These are phyloP conservation scores for Temnothorax ravouxi DNA, from an alignment of 2,888 invertebrate genomes.

Conservation along the genomic window DNA sequence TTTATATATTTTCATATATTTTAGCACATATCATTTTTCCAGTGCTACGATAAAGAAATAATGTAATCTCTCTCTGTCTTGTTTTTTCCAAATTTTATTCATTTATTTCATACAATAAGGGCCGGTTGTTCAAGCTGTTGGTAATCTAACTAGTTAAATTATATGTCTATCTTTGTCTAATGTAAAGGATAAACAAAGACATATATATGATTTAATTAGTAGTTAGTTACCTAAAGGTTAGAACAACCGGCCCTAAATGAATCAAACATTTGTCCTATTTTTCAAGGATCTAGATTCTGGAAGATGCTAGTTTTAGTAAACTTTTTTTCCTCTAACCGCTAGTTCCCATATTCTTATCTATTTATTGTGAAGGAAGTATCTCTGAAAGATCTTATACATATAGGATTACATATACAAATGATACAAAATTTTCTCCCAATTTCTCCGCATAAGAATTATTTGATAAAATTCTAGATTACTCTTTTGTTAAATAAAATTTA, in stretches of 20 bases:
- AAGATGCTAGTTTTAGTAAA: neutral
- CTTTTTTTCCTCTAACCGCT: neutral
- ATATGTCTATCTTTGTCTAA: too few species aligned
- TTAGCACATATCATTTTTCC: neutral
- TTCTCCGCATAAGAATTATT: neutral
- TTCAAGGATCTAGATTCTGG: neutral
- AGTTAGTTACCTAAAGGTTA: too few species aligned
- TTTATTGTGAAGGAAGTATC: neutral
- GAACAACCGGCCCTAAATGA: neutral
- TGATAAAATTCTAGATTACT: neutral
- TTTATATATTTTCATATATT: neutral
- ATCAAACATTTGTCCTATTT: neutral
- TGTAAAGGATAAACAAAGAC: too few species aligned
- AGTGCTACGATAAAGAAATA: too few species aligned
- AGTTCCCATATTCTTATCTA: neutral
- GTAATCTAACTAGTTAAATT: too few species aligned
- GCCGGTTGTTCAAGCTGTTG: too few species aligned
- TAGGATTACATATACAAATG: neutral
- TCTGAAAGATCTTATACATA: neutral
- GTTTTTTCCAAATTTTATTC: neutral
- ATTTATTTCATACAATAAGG: neutral
- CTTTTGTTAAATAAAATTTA: neutral
- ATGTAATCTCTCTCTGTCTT: neutral
- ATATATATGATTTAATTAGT: too few species aligned
- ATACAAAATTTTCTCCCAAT: neutral